Percentiles rank a stretch among this genome's conserved stretches.
These are phyloP conservation scores for Perodicticus potto DNA, from an alignment of 2,797 vertebrate species.

Conservation along the genomic window DNA sequence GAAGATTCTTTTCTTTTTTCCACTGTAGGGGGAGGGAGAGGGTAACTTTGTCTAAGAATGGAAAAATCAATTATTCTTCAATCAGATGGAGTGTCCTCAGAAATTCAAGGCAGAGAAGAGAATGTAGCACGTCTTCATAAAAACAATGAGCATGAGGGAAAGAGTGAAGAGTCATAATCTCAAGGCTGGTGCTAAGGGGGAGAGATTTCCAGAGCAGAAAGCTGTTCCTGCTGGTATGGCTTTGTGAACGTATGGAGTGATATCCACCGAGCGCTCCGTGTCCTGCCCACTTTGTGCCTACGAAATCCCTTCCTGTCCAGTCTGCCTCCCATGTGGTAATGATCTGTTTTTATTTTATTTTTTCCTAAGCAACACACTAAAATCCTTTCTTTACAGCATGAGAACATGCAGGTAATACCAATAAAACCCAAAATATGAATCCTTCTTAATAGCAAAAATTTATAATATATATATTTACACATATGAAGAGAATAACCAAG, in stretches of 20 bases:
- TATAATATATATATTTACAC: slow-evolving; percentile 7
- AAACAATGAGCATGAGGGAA: neutral
- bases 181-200: neutral
- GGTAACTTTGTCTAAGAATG: neutral
- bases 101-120: slow-evolving; percentile 7
- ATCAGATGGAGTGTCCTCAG: slow-evolving; percentile 45
- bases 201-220: neutral
- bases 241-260: neutral
- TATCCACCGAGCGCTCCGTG: neutral
- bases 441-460: neutral
- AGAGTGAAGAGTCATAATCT: neutral
- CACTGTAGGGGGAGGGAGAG: neutral
- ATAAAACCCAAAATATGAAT: neutral
- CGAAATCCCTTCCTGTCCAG: neutral
- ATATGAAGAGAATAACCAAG: slow-evolving; percentile 23
- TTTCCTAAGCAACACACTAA: neutral
- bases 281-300: neutral
- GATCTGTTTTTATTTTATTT: neutral
- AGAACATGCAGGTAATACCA: neutral
- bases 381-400: slow-evolving; percentile 26
- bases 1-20: slow-evolving; percentile 45
- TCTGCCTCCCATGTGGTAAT: neutral
- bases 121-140: neutral
- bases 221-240: neutral
- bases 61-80: slow-evolving; percentile 60